Percentiles rank a stretch among this genome's conserved stretches.
phyloP scores from a whole-genome alignment of 2,888 invertebrate genomes.

The Lasius platythorax region DNA sequence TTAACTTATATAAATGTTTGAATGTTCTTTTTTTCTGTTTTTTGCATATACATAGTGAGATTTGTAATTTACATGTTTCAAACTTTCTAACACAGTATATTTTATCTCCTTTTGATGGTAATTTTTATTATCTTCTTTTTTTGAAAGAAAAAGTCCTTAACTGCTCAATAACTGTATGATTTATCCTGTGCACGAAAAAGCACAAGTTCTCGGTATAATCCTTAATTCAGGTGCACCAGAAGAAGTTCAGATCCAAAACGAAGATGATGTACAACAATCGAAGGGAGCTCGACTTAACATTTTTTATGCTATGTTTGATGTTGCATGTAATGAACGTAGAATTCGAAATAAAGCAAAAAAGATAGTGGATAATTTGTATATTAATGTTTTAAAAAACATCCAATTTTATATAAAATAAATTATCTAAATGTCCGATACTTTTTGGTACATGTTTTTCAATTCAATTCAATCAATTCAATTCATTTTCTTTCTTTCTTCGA shows the following conservation, averaged over 20 bases:
- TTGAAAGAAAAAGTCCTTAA: conserved; percentile 10
- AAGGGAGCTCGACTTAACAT: conserved; percentile 83
- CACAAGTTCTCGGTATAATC: conserved; percentile 51
- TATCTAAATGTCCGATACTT: conserved; percentile 60
- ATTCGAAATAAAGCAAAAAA: conserved; percentile 79
- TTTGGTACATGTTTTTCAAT: conserved; percentile 64
- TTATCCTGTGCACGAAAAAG: conserved; percentile 16
- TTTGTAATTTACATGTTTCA: neutral
- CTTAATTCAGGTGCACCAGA: conserved; percentile 83
- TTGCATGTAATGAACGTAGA: conserved; percentile 85
- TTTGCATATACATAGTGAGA: neutral
- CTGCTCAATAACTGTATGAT: conserved; percentile 38
- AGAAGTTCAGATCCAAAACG: conserved; percentile 85
- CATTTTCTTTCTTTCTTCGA: conserved; percentile 16
- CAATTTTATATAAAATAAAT: conserved; percentile 82
- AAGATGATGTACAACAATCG: conserved; percentile 84
- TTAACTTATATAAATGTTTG: neutral
- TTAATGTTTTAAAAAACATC: conserved; percentile 80
- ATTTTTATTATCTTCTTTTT: neutral
- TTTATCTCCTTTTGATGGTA: neutral
- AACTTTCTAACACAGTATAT: conserved; percentile 1
- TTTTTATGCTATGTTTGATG: conserved; percentile 85
- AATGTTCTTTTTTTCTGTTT: neutral
- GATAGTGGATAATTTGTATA: conserved; percentile 84
- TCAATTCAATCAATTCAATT: neutral